Evolutionary conservation across 2,797 vertebrate genomes (phyloP).

Genomic region (Tangara arthus): DNA sequence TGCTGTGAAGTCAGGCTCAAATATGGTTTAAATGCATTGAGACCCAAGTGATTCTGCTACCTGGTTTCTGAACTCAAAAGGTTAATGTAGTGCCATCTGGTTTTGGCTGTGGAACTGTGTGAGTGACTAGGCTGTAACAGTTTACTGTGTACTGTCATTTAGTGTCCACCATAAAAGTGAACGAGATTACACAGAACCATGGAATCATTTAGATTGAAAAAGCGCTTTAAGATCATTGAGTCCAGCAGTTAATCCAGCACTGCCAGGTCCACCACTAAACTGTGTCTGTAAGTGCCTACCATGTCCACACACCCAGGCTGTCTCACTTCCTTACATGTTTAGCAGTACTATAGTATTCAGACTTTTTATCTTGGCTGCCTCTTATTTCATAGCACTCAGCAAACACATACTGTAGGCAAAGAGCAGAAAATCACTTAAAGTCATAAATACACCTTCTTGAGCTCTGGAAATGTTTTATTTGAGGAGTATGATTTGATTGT

Average conservation of each 20-base stretch:
- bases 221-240: background rate
- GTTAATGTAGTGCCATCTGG: background rate
- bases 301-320: background rate
- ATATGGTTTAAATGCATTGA: background rate
- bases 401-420: background rate
- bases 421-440: background rate
- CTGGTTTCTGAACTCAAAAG: background rate
- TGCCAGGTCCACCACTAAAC: background rate
- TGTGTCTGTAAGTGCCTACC: rapidly evolving
- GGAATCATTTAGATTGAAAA: background rate
- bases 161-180: background rate
- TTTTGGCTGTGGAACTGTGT: background rate
- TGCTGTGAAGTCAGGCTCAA: background rate
- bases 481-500: background rate
- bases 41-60: background rate
- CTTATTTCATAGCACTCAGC: background rate
- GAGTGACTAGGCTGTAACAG: background rate
- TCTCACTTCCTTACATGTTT: background rate
- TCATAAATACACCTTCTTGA: background rate
- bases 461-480: background rate
- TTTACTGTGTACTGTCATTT: background rate
- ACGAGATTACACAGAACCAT: background rate
- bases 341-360: background rate
- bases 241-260: background rate
- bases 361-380: background rate